Base-by-base conservation (phyloP, 2,888 invertebrate genomes). In the Drosophila greeni region DNA sequence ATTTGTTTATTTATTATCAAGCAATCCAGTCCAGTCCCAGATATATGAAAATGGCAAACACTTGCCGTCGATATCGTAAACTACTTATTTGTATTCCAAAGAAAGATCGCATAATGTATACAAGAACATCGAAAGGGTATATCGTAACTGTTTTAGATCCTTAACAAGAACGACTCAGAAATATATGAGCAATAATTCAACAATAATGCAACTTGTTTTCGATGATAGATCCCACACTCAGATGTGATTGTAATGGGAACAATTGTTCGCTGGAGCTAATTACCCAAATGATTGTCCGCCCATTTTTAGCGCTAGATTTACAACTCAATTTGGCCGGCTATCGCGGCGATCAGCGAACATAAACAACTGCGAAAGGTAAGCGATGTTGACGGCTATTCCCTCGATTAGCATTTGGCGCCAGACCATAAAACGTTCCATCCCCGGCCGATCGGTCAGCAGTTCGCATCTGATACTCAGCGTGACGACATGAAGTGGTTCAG, bases 401-500 rank as follows among this genome's bases (percentile, higher is more conserved):
- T 42, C 33, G 43, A 61, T 78, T 75, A 66, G 45, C 59, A 66
- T 66, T 49, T 43, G 29, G 34, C 48, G 47, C 29, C 34, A 14
- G 33, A 24, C 58, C 73, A 76, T 82, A 82, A 82, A 79, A 75
- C 20, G 47, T 12, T 20, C 11, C 31, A 43, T n/a, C n/a, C 11
- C 42, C 34, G 14, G 34, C 23, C n/a, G 23, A 24, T 43, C 16
- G 26, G 42, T 16, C 53, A 70, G 57, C 77, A 78, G 78, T 82
- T 67, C 26, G 29, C 65, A 43, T 14, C 14, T 23, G 33, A 31
- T 5, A 31, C 45, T 47, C 8, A 9, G n/a, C 37, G 39, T 36
- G 20, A 26, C 23, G 34, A 31, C 9, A 88, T 88, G 87, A 87
- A 88, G 84, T 86, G 86, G 81, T 66, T 87, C 16, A 83, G 73